Conservation (phyloP, 2,888 invertebrate species). For the Cordilura impudica region DNA sequence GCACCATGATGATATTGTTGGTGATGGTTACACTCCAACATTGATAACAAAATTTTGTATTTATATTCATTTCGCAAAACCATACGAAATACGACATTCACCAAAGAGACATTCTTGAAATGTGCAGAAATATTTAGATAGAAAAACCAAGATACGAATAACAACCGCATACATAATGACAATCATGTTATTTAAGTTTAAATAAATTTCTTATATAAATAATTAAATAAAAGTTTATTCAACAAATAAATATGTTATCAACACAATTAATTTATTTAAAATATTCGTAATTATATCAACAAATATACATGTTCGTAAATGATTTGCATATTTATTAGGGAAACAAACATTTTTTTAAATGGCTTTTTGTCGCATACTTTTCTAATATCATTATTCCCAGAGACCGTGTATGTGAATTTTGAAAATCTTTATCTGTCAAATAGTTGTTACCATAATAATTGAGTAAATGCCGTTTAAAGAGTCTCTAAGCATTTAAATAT, state of each 20-base stretch:
- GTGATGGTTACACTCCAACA: conserved; percentile 4
- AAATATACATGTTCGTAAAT: background rate
- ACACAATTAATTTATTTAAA: background rate
- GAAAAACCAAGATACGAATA: background rate
- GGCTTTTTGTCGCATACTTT: too few relatives aligned
- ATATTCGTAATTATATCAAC: background rate
- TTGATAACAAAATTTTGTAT: background rate
- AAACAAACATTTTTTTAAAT: too few relatives aligned
- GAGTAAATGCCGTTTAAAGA: background rate
- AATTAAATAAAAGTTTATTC: conserved; percentile 18
- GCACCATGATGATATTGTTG: background rate
- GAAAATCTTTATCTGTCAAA: background rate
- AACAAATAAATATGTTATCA: background rate
- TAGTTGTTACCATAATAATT: background rate
- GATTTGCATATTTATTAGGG: background rate
- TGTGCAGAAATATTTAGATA: background rate
- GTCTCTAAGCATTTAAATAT: conserved; percentile 36
- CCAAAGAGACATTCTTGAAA: background rate
- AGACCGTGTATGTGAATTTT: too few relatives aligned
- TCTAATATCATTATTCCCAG: too few relatives aligned
- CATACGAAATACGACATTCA: background rate
- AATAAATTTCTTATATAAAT: conserved; percentile 14
- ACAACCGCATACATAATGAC: background rate
- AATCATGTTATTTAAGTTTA: conserved; percentile 15
- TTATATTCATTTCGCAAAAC: background rate